Conservation (phyloP, 2,888 invertebrate species). For the Nowickia ferox region DNA sequence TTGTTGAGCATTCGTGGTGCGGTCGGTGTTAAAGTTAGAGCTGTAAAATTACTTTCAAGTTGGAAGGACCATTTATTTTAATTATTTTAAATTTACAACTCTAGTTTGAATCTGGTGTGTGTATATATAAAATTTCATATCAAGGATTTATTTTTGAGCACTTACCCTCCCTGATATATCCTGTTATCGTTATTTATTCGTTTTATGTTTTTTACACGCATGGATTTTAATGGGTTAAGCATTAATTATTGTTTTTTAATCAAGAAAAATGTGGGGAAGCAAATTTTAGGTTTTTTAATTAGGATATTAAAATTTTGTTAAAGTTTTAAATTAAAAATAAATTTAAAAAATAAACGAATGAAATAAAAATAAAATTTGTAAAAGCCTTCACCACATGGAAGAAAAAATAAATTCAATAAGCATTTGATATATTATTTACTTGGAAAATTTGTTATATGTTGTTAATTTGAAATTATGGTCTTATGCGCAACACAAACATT, state of each 20-base stretch:
- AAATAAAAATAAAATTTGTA: slow-evolving; percentile 5
- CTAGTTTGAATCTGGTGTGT: slow-evolving; percentile 3
- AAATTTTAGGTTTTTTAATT: slow-evolving; percentile 57
- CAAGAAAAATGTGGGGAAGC: slow-evolving; percentile 69
- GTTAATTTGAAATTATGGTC: neutral
- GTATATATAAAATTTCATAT: slow-evolving; percentile 29
- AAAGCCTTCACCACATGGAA: slow-evolving; percentile 14
- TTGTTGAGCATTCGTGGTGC: slow-evolving; percentile 33
- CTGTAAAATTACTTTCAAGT: slow-evolving; percentile 7
- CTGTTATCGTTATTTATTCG: slow-evolving; percentile 74
- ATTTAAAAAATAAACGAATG: neutral
- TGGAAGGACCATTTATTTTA: neutral
- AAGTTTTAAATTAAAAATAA: slow-evolving; percentile 3
- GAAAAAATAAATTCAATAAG: neutral
- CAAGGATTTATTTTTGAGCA: slow-evolving; percentile 70
- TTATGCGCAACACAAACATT: neutral
- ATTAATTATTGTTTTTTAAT: slow-evolving; percentile 71
- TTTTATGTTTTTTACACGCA: slow-evolving; percentile 60
- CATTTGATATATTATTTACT: no score
- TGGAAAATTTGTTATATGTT: no score
- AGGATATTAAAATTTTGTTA: slow-evolving; percentile 67
- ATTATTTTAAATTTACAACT: slow-evolving; percentile 8
- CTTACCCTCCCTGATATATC: slow-evolving; percentile 84
- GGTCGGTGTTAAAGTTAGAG: slow-evolving; percentile 5
- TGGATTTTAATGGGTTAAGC: slow-evolving; percentile 73